Evolutionary conservation across 2,113 vertebrate species (phyloP), one percentile per base, ranked within the genome.

Genomic region (Drymodes brunneopygia): DNA sequence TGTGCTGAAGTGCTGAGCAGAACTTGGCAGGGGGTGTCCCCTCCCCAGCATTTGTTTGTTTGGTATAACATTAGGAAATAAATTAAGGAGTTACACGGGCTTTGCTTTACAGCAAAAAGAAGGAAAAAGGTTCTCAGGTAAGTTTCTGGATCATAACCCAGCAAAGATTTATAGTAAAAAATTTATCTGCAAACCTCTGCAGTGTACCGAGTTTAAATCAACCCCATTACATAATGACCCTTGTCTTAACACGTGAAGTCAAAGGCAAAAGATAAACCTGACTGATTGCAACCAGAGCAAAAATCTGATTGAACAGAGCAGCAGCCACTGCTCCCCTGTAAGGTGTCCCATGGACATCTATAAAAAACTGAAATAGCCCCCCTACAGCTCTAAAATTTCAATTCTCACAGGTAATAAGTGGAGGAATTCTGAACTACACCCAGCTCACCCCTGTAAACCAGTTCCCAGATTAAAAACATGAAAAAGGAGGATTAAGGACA

Each of bases 151-250:
- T 78, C 69, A 80, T 21, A 84, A 94, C 80, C 65, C 77, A 83
- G 86, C 81, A 94, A 93, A 86, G 82, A 96, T 62, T 84, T 64
- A 80, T 18, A 73, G 93, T 90, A 64, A 95, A 90, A 94, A 93
- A 95, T 18, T 72, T 28, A 81, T 71, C 61, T 19, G 56, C 84
- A 89, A 92, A 95, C 28, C 25, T 66, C 92, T 91, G 88, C 72
- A 40, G 86, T 42, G 70, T 47, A 69, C 74, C 64, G 70, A 86
- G 79, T 65, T 86, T 62, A 88, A 90, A 82, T 53, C 86, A 83
- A 90, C 33, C 61, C 23, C 57, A 17, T 89, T 67, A 83, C 38
- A 64, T 33, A 62, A 86, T 94, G 74, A 87, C 54, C 53, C 19
- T 40, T 13, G 16, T 74, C 85, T 92, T 60, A 66, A 36, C 64